Evolutionary conservation across 2,888 invertebrate genomes (phyloP).

Genomic region (Atethmia centrago): DNA sequence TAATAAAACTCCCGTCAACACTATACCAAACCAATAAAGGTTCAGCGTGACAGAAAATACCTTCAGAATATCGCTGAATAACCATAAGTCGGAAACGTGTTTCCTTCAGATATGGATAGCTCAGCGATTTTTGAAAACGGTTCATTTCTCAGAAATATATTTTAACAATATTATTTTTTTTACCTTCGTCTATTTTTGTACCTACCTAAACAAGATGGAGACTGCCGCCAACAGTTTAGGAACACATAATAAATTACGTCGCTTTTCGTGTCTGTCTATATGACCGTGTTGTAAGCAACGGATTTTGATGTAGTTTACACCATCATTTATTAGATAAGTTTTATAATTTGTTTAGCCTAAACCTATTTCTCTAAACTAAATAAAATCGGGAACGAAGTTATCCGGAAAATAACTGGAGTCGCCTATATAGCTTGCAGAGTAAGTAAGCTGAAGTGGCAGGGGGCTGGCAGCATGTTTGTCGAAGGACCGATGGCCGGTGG

Average conservation of each 20-base stretch:
- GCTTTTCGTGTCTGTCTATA: neutral
- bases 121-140: conserved; percentile 54
- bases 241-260: neutral
- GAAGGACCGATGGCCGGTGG: too few species aligned
- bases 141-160: conserved; percentile 45
- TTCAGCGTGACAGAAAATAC: conserved; percentile 48
- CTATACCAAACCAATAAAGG: conserved; percentile 45
- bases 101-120: conserved; percentile 45
- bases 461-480: too few species aligned
- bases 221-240: conserved; percentile 7
- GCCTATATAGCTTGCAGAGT: too few species aligned
- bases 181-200: conserved; percentile 43
- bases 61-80: conserved; percentile 53
- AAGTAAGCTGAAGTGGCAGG: too few species aligned
- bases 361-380: too few species aligned
- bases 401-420: too few species aligned
- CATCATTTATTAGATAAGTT: too few species aligned
- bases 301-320: neutral
- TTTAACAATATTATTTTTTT: conserved; percentile 55
- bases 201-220: conserved; percentile 38
- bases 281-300: neutral
- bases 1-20: conserved; percentile 48
- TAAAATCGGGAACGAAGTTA: too few species aligned
- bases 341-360: too few species aligned
- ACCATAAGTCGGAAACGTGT: conserved; percentile 57